Percentiles rank a stretch among this genome's conserved stretches.
Conservation (phyloP, 2,888 invertebrate genomes). For the Cheilosia vulpina region DNA sequence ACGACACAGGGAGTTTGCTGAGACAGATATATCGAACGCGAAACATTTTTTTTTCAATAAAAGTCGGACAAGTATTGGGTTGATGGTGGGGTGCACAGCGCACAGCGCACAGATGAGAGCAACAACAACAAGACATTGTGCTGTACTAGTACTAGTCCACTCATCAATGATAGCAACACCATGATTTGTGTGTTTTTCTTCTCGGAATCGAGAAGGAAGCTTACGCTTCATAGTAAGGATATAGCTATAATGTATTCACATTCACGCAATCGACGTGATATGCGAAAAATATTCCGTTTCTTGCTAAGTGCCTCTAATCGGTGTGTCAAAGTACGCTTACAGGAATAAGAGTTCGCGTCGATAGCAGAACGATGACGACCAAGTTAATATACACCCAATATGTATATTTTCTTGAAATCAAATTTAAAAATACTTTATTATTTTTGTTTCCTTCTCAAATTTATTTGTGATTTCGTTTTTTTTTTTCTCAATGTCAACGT, state of each 20-base stretch:
- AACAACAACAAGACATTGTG: neutral
- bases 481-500: conserved; percentile 25
- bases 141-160: neutral
- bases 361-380: no score
- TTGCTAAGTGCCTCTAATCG: no score
- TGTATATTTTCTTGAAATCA: neutral
- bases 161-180: no score
- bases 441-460: neutral
- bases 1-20: conserved; percentile 5
- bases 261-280: no score
- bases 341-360: no score
- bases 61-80: neutral
- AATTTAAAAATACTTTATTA: conserved; percentile 10
- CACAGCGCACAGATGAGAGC: neutral
- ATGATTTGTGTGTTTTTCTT: neutral
- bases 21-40: conserved; percentile 12
- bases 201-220: neutral
- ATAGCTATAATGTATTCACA: neutral
- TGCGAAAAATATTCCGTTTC: no score
- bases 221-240: conserved; percentile 9
- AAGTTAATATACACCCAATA: neutral
- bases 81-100: neutral
- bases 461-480: conserved; percentile 5
- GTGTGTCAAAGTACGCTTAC: no score
- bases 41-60: neutral